Evolutionary conservation across 2,888 invertebrate genomes (phyloP).

Genomic region (Alviniconcha strummeri): DNA sequence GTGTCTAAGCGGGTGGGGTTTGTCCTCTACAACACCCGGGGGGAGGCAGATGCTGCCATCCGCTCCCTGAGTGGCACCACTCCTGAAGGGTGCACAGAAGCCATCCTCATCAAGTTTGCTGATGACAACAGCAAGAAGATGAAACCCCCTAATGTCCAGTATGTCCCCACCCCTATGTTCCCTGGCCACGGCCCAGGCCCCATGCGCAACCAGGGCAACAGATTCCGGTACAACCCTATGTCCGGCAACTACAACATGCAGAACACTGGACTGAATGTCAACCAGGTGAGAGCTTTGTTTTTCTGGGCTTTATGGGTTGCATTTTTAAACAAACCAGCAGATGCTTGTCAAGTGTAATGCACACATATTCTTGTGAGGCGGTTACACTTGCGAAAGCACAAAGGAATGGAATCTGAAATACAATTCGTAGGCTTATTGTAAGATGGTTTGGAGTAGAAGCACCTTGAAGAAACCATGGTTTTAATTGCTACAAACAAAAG

Average conservation of each 20-base stretch:
- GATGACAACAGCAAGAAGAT: slow-evolving; percentile 81
- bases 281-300: slow-evolving; percentile 13
- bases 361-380: too few relatives aligned
- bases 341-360: too few relatives aligned
- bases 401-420: too few relatives aligned
- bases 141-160: slow-evolving; percentile 43
- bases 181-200: slow-evolving; percentile 45
- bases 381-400: too few relatives aligned
- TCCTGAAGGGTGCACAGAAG: slow-evolving; percentile 88
- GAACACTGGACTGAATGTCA: slow-evolving; percentile 33
- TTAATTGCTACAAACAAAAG: too few relatives aligned
- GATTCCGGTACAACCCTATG: slow-evolving; percentile 52
- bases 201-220: slow-evolving; percentile 48
- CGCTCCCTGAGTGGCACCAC: slow-evolving; percentile 86
- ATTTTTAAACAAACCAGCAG: too few relatives aligned
- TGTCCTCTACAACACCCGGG: slow-evolving; percentile 85
- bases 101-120: slow-evolving; percentile 88
- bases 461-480: too few relatives aligned
- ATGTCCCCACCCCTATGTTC: slow-evolving; percentile 43
- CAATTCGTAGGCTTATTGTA: too few relatives aligned
- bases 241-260: slow-evolving; percentile 39
- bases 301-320: neutral
- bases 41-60: slow-evolving; percentile 93
- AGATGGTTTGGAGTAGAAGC: too few relatives aligned
- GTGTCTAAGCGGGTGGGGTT: slow-evolving; percentile 93